phyloP scores from a whole-genome alignment of 1,140 invertebrate species.

The Galendromus occidentalis region DNA sequence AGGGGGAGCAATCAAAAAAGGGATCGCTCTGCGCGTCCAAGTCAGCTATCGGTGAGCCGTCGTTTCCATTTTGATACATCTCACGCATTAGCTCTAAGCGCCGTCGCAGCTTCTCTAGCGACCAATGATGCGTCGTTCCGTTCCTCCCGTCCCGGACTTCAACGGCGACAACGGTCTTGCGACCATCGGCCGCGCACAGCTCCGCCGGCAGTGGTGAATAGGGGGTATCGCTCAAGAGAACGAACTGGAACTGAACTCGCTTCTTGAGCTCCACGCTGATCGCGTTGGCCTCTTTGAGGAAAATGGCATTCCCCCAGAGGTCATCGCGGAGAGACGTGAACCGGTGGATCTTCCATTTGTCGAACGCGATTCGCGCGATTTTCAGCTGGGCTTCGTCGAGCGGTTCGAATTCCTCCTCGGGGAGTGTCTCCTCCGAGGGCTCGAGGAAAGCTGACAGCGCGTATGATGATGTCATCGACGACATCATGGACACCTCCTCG shows the following conservation, averaged over 20 bases:
- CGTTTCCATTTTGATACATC: constrained; percentile 97
- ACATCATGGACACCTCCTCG: constrained; percentile 96
- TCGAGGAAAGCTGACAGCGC: constrained; percentile 36
- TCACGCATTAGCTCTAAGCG: constrained; percentile 90
- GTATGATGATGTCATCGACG: constrained; percentile 75
- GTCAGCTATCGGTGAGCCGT: constrained; percentile 73
- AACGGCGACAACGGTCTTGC: constrained; percentile 79
- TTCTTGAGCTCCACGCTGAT: constrained; percentile 97
- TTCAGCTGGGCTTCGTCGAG: constrained; percentile 42
- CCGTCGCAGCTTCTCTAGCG: constrained; percentile 89
- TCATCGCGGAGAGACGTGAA: constrained; percentile 95
- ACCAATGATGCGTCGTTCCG: constrained; percentile 97
- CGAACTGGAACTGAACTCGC: constrained; percentile 98
- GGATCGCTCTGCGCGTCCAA: constrained; percentile 51
- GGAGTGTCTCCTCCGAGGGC: neutral
- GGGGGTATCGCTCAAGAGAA: constrained; percentile 82
- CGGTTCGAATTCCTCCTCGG: constrained; percentile 59
- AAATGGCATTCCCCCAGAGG: constrained; percentile 97
- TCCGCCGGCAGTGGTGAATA: constrained; percentile 87
- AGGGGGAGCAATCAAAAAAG: constrained; percentile 97
- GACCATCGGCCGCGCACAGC: constrained; percentile 36
- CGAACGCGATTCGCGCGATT: constrained; percentile 23
- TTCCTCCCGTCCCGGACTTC: constrained; percentile 98
- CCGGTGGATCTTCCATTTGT: constrained; percentile 96
- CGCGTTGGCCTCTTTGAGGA: constrained; percentile 97